Conservation (phyloP, 2,888 invertebrate species). For the Pheosia gnoma region DNA sequence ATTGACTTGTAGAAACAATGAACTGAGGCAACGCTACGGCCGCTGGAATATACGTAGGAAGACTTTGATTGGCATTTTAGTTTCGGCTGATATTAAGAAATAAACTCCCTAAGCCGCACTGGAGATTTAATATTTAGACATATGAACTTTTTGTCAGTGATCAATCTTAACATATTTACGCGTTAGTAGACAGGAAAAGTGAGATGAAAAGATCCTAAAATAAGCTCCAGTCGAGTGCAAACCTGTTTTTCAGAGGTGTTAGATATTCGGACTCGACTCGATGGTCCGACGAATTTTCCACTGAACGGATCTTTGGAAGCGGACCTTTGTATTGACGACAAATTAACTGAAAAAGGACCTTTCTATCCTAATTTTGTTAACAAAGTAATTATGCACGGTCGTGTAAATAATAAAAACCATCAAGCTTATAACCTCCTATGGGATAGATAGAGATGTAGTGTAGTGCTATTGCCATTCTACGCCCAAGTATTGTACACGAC, state of each 20-base stretch:
- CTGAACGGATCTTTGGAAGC: slow-evolving; percentile 76
- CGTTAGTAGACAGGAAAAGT: slow-evolving; percentile 70
- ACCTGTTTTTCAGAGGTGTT: slow-evolving; percentile 82
- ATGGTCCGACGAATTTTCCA: slow-evolving; percentile 82
- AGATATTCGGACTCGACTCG: slow-evolving; percentile 76
- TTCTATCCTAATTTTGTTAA: slow-evolving; percentile 70
- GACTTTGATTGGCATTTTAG: slow-evolving; percentile 65
- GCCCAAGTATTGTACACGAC: no score
- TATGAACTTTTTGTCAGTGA: slow-evolving; percentile 1
- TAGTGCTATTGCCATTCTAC: no score
- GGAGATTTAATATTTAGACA: slow-evolving; percentile 1
- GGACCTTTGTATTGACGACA: slow-evolving; percentile 78
- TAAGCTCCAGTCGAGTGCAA: slow-evolving; percentile 78
- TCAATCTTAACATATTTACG: slow-evolving; percentile 53
- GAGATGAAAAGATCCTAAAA: slow-evolving; percentile 82
- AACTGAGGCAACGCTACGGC: slow-evolving; percentile 48
- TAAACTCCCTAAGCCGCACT: background rate
- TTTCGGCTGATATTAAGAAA: slow-evolving; percentile 28
- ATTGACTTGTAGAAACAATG: slow-evolving; percentile 83
- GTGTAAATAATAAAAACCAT: slow-evolving; percentile 44
- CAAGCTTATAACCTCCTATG: no score
- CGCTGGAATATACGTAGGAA: slow-evolving; percentile 58
- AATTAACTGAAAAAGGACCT: slow-evolving; percentile 76
- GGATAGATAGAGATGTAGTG: no score
- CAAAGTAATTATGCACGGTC: slow-evolving; percentile 62